A percentile compares a stretch with the other conserved stretches of the same genome.
Evolutionary conservation across 2,888 invertebrate species (phyloP).

Genomic region (Troides aeacus): DNA sequence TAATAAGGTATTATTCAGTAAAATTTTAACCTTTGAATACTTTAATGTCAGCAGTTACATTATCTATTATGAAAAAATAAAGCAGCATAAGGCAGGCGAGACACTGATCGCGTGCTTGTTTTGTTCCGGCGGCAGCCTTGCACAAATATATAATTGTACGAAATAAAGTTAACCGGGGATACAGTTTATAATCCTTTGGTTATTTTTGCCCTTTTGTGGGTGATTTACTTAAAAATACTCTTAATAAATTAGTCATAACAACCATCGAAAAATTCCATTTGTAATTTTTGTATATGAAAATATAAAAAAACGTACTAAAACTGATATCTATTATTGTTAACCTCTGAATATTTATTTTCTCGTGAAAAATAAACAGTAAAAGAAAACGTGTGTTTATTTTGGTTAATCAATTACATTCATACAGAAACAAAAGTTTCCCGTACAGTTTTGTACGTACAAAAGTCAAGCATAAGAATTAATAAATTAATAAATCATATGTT

Average conservation of each 20-base stretch:
- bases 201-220: not conserved
- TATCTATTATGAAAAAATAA: constrained; percentile 11
- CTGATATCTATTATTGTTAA: not conserved
- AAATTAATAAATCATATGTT: too few species aligned
- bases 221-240: not conserved
- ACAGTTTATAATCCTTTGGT: constrained; percentile 60
- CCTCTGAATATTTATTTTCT: not conserved
- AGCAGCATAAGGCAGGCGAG: constrained; percentile 68
- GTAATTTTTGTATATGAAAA: not conserved
- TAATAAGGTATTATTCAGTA: too few species aligned
- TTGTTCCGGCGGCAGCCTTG: constrained; percentile 69
- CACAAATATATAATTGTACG: constrained; percentile 62
- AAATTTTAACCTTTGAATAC: not conserved
- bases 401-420: too few species aligned
- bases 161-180: constrained; percentile 48
- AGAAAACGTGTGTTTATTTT: too few species aligned
- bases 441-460: too few species aligned
- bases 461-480: too few species aligned
- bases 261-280: not conserved
- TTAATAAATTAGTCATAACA: not conserved
- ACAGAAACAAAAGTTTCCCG: too few species aligned
- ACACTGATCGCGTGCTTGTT: constrained; percentile 67
- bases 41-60: constrained; percentile 11
- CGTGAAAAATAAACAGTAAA: too few species aligned
- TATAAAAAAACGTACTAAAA: not conserved